Evolutionary conservation across 2,797 vertebrate genomes (phyloP).

Genomic region (Cynopterus sphinx): DNA sequence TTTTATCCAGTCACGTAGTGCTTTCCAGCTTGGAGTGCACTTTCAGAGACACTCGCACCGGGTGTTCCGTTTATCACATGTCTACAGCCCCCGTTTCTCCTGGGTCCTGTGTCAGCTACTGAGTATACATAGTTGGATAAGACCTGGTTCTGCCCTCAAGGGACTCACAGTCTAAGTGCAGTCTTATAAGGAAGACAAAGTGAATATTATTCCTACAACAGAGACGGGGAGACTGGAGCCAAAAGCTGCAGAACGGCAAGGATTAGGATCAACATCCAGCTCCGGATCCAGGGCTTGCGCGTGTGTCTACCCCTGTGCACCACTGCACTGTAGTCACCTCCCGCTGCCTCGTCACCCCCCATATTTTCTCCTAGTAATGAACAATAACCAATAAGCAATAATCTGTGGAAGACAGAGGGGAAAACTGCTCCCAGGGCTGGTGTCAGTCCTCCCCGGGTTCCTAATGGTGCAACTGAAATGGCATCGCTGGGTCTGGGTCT

Average conservation of each 20-base stretch:
- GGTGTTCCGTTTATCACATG: not conserved
- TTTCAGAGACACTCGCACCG: too few species aligned
- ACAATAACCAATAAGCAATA: not conserved
- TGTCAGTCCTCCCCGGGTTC: not conserved
- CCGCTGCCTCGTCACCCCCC: not conserved
- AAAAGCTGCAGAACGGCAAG: not conserved
- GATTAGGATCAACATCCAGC: not conserved
- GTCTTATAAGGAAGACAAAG: not conserved
- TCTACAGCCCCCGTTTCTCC: not conserved
- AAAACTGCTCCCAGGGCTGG: not conserved
- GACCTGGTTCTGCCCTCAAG: not conserved
- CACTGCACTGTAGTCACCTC: accelerated
- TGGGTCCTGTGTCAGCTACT: too few species aligned
- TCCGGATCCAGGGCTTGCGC: not conserved
- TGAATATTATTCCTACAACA: not conserved
- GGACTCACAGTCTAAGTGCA: not conserved
- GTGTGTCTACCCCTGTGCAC: too few species aligned
- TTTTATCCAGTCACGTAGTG: not conserved
- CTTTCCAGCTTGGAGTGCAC: not conserved
- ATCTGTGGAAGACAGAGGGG: not conserved
- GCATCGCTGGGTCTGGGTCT: not conserved
- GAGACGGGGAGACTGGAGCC: not conserved
- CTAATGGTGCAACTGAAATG: not conserved
- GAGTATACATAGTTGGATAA: not conserved
- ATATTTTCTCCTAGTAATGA: not conserved